Evolutionary conservation across 2,888 invertebrate species (phyloP).

Genomic region (Timandra comae): DNA sequence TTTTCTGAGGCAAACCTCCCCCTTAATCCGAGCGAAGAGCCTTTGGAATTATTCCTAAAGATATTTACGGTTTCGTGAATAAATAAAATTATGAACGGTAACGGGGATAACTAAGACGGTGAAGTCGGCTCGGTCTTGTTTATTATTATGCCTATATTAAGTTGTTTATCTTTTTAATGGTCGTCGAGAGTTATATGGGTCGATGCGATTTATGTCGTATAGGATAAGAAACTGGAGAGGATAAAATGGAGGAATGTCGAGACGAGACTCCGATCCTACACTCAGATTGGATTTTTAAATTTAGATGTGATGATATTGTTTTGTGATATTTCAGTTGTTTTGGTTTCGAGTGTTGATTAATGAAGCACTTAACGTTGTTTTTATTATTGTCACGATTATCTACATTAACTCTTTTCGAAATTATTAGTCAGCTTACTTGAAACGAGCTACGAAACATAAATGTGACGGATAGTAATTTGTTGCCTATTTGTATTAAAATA

Average conservation of each 20-base stretch:
- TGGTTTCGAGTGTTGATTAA: conserved; percentile 25
- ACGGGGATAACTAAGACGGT: conserved; percentile 62
- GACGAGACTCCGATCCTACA: conserved; percentile 51
- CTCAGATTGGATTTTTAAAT: conserved; percentile 71
- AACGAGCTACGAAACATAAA: too few species aligned
- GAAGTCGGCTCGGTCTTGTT: conserved; percentile 47
- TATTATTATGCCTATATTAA: conserved; percentile 76
- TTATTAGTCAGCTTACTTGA: too few species aligned
- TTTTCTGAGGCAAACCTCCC: conserved; percentile 72
- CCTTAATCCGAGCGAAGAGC: conserved; percentile 75
- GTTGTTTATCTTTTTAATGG: conserved; percentile 77
- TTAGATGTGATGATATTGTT: conserved; percentile 67
- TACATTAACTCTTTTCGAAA: background rate
- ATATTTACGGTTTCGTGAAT: conserved; percentile 76
- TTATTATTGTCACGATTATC: too few species aligned
- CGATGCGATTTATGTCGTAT: conserved; percentile 61
- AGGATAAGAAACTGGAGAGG: conserved; percentile 54
- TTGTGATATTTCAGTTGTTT: conserved; percentile 39
- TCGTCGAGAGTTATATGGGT: conserved; percentile 68
- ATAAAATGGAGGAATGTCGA: conserved; percentile 62
- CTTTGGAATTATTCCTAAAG: conserved; percentile 73
- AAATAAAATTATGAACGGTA: conserved; percentile 73
- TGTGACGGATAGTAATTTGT: too few species aligned
- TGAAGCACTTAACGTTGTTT: conserved; percentile 8
- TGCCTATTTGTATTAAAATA: too few species aligned